phyloP scores from a whole-genome alignment of 2,113 vertebrate species.

The Erpornis zantholeuca region DNA sequence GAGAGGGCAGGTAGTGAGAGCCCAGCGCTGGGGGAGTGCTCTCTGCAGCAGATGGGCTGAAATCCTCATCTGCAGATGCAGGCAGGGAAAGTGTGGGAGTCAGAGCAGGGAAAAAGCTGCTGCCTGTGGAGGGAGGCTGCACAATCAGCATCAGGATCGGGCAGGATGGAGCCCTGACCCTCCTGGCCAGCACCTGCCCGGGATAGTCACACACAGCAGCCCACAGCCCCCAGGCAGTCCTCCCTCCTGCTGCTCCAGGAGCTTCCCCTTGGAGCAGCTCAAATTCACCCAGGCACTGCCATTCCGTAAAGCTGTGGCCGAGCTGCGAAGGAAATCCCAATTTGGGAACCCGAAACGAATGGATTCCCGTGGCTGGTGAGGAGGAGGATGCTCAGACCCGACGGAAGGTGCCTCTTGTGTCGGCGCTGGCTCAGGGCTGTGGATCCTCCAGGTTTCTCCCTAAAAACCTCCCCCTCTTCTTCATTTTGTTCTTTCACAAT shows the following conservation, averaged over 20 bases:
- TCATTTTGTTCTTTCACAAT: background rate
- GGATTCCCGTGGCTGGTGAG: background rate
- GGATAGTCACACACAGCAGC: background rate
- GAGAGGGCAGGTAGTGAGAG: background rate
- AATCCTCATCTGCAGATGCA: background rate
- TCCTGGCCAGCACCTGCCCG: background rate
- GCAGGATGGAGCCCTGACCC: background rate
- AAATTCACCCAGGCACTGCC: background rate
- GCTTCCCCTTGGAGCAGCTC: background rate
- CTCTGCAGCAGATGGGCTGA: background rate
- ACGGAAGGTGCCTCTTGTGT: background rate
- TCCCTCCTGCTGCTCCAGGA: background rate
- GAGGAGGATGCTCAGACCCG: background rate
- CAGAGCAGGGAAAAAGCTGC: background rate
- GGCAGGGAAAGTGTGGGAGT: background rate
- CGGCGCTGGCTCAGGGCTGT: background rate
- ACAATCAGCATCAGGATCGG: background rate
- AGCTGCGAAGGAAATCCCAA: background rate
- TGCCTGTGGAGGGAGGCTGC: background rate
- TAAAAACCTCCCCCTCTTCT: background rate
- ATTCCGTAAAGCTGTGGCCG: background rate
- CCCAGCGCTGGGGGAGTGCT: background rate
- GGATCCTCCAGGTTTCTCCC: background rate
- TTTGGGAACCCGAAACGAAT: background rate
- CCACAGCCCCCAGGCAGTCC: background rate